Base-by-base conservation (phyloP, 2,797 vertebrate genomes). In the Netta rufina region DNA sequence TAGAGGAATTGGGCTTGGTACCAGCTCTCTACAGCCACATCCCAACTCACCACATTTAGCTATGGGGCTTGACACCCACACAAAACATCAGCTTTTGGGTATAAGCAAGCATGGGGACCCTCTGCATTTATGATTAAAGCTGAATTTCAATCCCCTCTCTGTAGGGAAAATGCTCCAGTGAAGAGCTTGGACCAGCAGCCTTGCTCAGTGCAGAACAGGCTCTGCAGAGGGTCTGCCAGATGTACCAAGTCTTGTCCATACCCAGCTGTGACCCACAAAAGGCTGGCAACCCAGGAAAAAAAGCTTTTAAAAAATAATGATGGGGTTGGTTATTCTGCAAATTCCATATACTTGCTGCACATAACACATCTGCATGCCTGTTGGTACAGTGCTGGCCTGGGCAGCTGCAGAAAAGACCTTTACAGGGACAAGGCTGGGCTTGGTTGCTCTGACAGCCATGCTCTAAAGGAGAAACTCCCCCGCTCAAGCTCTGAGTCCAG, bases 11-110 rank as follows among this genome's bases (percentile, higher is more conserved):
- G 33, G 56, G 43, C 22, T 27, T 33, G 54, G 15, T 74, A 66
- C 56, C 66, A 49, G 39, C 2, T 7, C 47, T 60, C 25, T 20
- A 24, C 1, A 80, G 53, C 24, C 36, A 84, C 47, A 56, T 33
- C 12, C 32, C 39, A 39, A 5, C 39, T 53, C 5, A 45, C 3
- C 39, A 33, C 38, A 39, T 6, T 43, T 39, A 78, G 30, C 66
- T 64, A 25, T 0, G 0, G 9, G 16, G 27, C 20, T 78, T 3
- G 24, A 36, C 11, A 47, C 2, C 20, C 6, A 2, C 11, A 36
- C 38, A 43, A 73, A 30, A 5, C 33, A 71, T 24, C 67, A 39
- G 32, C 65, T 89, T 67, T 51, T 80, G 39, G 87, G 16, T n/a
- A 38, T 5, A 27, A 57, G 17, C 10, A 45, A 62, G 61, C 38